Percentiles rank a stretch among this genome's conserved stretches.
Conservation (phyloP, 2,888 invertebrate species). For the Volucella inflata region DNA sequence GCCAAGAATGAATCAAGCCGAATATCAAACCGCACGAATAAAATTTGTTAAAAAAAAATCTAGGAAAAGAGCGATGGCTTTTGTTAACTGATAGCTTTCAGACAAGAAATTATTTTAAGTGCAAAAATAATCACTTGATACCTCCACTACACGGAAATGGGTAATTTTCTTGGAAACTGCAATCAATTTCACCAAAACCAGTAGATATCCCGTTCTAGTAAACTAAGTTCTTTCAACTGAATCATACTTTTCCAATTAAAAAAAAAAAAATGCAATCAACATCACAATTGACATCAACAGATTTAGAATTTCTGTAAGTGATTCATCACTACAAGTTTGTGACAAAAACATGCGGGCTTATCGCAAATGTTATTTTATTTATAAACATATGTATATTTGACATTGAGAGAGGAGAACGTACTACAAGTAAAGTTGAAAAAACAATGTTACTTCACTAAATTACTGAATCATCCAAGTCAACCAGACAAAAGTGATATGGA, state of each 20-base stretch:
- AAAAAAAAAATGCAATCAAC: conserved; percentile 6
- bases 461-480: neutral
- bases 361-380: conserved; percentile 32
- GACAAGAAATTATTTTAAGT: too few species aligned
- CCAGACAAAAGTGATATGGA: conserved; percentile 11
- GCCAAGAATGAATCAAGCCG: too few species aligned
- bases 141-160: neutral
- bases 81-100: too few species aligned
- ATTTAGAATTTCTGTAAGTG: conserved; percentile 23
- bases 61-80: too few species aligned
- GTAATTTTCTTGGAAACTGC: conserved; percentile 19
- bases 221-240: conserved; percentile 29
- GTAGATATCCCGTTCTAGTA: neutral
- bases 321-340: conserved; percentile 47
- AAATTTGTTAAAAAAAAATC: too few species aligned
- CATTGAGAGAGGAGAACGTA: conserved; percentile 37
- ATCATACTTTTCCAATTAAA: conserved; percentile 42
- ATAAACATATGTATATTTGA: conserved; percentile 15
- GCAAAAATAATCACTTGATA: too few species aligned
- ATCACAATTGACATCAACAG: conserved; percentile 24
- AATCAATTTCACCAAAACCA: conserved; percentile 18
- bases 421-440: conserved; percentile 38
- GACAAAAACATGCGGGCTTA: conserved; percentile 33
- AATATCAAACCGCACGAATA: too few species aligned
- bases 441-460: conserved; percentile 34